Conservation (phyloP, 2,113 vertebrate genomes). For the Rhinichthys klamathensis region DNA sequence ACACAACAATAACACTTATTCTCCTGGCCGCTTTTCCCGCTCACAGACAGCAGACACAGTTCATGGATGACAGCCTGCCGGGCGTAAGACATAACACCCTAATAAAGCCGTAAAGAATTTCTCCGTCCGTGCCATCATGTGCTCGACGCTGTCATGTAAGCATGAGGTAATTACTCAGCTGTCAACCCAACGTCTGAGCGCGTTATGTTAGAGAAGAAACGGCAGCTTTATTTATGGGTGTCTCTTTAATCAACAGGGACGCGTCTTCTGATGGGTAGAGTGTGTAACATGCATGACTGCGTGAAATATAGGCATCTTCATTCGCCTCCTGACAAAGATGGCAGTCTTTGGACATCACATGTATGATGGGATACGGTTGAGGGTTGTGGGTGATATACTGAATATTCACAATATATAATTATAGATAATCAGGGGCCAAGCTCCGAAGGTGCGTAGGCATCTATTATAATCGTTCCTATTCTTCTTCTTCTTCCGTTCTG, state of each 20-base stretch:
- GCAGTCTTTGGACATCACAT: not conserved
- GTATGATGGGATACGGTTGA: not conserved
- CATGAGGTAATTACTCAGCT: constrained; percentile 48
- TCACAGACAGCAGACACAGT: constrained; percentile 1
- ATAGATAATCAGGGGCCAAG: not conserved
- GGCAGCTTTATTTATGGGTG: constrained; percentile 34
- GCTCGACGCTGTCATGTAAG: constrained; percentile 41
- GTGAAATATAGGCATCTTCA: not conserved
- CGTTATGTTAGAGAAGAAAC: constrained; percentile 34
- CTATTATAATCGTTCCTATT: too few relatives aligned
- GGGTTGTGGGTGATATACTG: not conserved
- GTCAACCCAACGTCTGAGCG: constrained; percentile 23
- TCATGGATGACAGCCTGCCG: constrained; percentile 20
- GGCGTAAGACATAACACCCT: constrained; percentile 11
- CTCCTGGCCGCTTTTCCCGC: not conserved
- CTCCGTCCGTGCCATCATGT: constrained; percentile 13
- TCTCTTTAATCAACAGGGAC: constrained; percentile 46
- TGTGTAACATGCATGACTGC: constrained; percentile 22
- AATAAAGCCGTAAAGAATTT: constrained; percentile 36
- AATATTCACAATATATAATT: not conserved
- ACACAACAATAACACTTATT: constrained; percentile 6
- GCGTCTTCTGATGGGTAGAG: not conserved
- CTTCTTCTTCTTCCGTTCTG: too few relatives aligned
- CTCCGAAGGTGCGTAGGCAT: too few relatives aligned
- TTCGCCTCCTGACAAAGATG: not conserved